A percentile compares a stretch with the other conserved stretches of the same genome.
These are phyloP conservation scores for Micoletzkya japonica DNA, from an alignment of 2,888 invertebrate genomes.

Conservation along the genomic window DNA sequence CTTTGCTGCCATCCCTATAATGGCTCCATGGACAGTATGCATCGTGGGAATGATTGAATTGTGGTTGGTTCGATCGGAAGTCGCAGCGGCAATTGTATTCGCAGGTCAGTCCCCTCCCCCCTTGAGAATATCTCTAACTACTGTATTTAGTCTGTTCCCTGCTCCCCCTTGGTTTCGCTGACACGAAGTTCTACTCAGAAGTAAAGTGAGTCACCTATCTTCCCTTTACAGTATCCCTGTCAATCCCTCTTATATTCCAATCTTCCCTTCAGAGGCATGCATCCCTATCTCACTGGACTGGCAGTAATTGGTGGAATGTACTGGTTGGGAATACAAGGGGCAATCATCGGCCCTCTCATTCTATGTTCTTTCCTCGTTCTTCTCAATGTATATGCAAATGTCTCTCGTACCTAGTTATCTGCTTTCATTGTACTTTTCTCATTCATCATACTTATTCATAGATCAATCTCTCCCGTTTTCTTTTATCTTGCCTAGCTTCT, in stretches of 20 bases:
- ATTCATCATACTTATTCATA: not conserved
- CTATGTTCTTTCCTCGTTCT: slow-evolving; percentile 91
- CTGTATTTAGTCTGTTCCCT: slow-evolving; percentile 69
- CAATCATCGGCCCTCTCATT: slow-evolving; percentile 91
- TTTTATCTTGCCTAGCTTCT: too few species aligned
- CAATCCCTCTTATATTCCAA: not conserved
- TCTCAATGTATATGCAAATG: slow-evolving; percentile 71
- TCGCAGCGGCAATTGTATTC: slow-evolving; percentile 73
- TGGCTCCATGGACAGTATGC: slow-evolving; percentile 93
- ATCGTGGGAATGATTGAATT: slow-evolving; percentile 91
- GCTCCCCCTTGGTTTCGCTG: slow-evolving; percentile 86
- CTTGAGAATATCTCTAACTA: not conserved
- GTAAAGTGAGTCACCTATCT: slow-evolving; percentile 72
- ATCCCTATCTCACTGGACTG: slow-evolving; percentile 92
- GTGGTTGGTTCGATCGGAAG: slow-evolving; percentile 86
- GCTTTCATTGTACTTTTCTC: not conserved
- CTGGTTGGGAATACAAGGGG: slow-evolving; percentile 90
- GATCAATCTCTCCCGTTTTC: not conserved
- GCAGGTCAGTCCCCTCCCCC: not conserved
- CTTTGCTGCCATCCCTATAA: slow-evolving; percentile 90
- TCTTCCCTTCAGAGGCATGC: slow-evolving; percentile 88
- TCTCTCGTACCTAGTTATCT: not conserved
- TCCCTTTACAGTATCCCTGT: not conserved
- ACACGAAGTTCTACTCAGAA: slow-evolving; percentile 93
- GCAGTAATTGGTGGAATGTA: slow-evolving; percentile 97